A percentile compares a stretch with the other conserved stretches of the same genome.
These are phyloP conservation scores for Oreonectes daqikongensis DNA, from an alignment of 2,797 vertebrate genomes.

Conservation along the genomic window DNA sequence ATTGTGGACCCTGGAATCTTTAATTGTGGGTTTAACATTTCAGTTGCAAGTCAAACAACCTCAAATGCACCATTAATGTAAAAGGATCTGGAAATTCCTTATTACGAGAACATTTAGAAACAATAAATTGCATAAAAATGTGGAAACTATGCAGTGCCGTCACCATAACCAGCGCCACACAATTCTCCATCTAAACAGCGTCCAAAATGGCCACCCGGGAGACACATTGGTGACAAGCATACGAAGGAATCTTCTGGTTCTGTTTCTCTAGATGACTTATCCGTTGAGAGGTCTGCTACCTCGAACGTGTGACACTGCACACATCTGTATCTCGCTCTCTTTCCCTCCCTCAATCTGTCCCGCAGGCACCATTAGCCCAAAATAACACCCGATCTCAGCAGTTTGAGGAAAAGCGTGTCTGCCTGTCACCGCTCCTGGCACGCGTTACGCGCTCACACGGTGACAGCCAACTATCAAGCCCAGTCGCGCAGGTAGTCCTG, in stretches of 20 bases:
- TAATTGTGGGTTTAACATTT: conserved; percentile 45
- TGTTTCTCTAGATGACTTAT: conserved; percentile 56
- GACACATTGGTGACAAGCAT: conserved; percentile 39
- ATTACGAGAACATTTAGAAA: conserved; percentile 50
- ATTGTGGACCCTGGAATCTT: conserved; percentile 21
- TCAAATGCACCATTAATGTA: conserved; percentile 47
- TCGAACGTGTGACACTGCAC: conserved; percentile 40
- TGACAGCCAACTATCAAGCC: conserved; percentile 25
- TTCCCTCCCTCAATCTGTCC: conserved; percentile 36
- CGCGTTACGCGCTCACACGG: conserved; percentile 8
- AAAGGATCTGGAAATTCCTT: conserved; percentile 39
- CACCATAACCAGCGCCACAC: conserved; percentile 13
- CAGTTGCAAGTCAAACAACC: conserved; percentile 34
- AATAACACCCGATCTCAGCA: conserved; percentile 58
- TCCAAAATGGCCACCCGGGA: conserved; percentile 48
- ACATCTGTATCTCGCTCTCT: conserved; percentile 47
- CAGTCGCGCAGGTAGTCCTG: conserved; percentile 51
- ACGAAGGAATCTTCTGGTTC: conserved; percentile 40
- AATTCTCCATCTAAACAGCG: conserved; percentile 30
- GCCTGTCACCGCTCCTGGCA: conserved; percentile 36
- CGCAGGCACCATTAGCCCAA: conserved; percentile 42
- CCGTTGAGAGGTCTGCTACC: conserved; percentile 9
- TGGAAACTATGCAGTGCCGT: conserved; percentile 27
- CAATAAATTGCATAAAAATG: conserved; percentile 43
- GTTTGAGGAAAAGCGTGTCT: conserved; percentile 46